Percentiles rank a stretch among this genome's conserved stretches.
These are phyloP conservation scores for Bufo gargarizans DNA, from an alignment of 2,113 vertebrate species.

Conservation along the genomic window DNA sequence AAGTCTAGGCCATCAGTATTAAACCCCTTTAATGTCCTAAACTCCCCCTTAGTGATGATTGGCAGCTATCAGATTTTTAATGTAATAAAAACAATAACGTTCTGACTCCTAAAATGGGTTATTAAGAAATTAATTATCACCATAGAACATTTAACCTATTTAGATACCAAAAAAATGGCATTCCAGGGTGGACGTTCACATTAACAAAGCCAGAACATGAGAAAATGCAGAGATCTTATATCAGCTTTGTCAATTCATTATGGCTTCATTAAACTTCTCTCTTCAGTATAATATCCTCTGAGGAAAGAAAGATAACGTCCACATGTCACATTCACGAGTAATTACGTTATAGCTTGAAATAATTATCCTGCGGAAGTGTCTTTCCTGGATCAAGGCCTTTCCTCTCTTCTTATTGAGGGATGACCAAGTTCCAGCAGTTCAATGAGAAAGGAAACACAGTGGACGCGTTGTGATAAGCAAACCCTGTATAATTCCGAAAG, in stretches of 20 bases:
- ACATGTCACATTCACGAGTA: slow-evolving; percentile 12
- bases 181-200: background rate
- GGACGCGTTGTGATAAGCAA: slow-evolving; percentile 19
- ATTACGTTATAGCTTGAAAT: background rate
- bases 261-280: background rate
- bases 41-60: too few species aligned
- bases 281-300: too few species aligned
- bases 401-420: background rate
- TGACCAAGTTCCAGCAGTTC: slow-evolving; percentile 24
- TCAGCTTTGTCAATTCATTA: background rate
- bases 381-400: slow-evolving; percentile 5
- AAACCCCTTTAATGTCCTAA: too few species aligned
- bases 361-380: slow-evolving; percentile 24
- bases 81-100: too few species aligned
- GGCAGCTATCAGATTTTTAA: too few species aligned
- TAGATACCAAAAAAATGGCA: background rate
- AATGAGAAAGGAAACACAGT: slow-evolving; percentile 4
- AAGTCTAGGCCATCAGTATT: too few species aligned
- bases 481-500: background rate
- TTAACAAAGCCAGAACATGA: background rate
- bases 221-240: background rate
- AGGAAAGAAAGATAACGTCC: background rate
- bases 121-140: too few species aligned
- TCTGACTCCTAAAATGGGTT: too few species aligned
- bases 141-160: too few species aligned